phyloP scores from a whole-genome alignment of 2,888 invertebrate species.

The Nysson spinosus region DNA sequence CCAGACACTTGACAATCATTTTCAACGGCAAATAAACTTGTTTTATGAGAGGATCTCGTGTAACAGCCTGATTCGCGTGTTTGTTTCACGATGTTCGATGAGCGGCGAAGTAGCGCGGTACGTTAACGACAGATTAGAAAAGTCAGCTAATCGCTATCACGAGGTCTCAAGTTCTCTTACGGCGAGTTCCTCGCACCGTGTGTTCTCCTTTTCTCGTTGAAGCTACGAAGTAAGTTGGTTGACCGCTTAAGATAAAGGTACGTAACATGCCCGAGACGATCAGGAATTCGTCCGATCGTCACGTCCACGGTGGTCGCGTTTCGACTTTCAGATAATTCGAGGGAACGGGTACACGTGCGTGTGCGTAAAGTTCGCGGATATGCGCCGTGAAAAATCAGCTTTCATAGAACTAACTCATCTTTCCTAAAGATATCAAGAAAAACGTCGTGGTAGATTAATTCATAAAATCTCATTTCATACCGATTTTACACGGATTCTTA shows the following conservation, averaged over 20 bases:
- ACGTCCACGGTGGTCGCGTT: conserved; percentile 63
- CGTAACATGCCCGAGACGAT: conserved; percentile 55
- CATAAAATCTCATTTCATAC: too few relatives aligned
- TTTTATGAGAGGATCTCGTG: conserved; percentile 18
- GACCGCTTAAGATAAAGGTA: conserved; percentile 68
- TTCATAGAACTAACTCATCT: too few relatives aligned
- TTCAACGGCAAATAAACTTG: conserved; percentile 26
- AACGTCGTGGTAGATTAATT: too few relatives aligned
- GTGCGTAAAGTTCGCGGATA: conserved; percentile 29
- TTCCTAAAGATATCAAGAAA: too few relatives aligned
- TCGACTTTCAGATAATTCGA: conserved; percentile 61
- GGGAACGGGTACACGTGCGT: conserved; percentile 49
- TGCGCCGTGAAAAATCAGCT: conserved; percentile 4
- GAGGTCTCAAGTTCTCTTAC: conserved; percentile 65
- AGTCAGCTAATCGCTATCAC: conserved; percentile 63
- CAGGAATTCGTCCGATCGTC: conserved; percentile 69
- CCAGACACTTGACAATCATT: conserved; percentile 20
- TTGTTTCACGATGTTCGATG: conserved; percentile 12
- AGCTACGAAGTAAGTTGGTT: conserved; percentile 66
- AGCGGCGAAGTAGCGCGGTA: conserved; percentile 28
- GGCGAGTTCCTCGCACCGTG: conserved; percentile 21
- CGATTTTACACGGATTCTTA: too few relatives aligned
- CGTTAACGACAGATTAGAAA: conserved; percentile 42
- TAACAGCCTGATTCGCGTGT: conserved; percentile 29
- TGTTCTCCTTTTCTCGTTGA: conserved; percentile 13